Conservation (phyloP, 2,113 vertebrate species). For the Cynoglossus semilaevis region DNA sequence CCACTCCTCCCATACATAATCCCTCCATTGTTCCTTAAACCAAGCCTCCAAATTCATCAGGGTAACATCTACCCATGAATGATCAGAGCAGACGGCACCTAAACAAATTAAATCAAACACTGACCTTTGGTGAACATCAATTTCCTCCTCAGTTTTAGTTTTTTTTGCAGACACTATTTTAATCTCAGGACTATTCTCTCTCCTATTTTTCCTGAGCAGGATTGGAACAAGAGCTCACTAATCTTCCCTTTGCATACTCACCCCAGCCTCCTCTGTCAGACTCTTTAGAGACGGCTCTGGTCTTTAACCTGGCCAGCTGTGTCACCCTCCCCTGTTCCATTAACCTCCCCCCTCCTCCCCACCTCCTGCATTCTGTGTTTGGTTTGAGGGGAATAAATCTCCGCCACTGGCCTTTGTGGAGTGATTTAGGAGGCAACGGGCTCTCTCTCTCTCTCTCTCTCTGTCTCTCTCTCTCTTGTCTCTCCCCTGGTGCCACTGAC, state of each 20-base stretch:
- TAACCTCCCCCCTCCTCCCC: no score
- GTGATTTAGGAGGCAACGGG: slow-evolving; percentile 54
- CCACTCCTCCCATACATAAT: no score
- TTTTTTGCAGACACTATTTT: neutral
- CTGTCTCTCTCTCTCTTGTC: slow-evolving; percentile 26
- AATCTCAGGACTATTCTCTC: neutral
- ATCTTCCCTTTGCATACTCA: neutral
- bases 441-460: slow-evolving; percentile 27
- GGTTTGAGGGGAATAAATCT: slow-evolving; percentile 52
- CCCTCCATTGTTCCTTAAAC: no score
- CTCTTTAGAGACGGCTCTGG: neutral
- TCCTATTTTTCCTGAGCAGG: slow-evolving; percentile 13
- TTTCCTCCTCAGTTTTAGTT: neutral
- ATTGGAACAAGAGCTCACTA: slow-evolving; percentile 8
- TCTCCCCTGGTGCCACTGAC: slow-evolving; percentile 14
- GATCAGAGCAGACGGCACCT: no score
- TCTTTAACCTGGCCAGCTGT: slow-evolving; percentile 32
- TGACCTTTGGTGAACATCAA: no score
- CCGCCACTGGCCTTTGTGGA: slow-evolving; percentile 21
- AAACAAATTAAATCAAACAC: no score
- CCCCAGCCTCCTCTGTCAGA: neutral
- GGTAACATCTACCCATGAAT: no score
- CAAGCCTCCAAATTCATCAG: no score
- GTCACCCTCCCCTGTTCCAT: slow-evolving; percentile 31
- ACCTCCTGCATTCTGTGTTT: slow-evolving; percentile 36